Evolutionary conservation across 92 coral and sea anemone species (phyloP).

Genomic region (Ricordea florida): DNA sequence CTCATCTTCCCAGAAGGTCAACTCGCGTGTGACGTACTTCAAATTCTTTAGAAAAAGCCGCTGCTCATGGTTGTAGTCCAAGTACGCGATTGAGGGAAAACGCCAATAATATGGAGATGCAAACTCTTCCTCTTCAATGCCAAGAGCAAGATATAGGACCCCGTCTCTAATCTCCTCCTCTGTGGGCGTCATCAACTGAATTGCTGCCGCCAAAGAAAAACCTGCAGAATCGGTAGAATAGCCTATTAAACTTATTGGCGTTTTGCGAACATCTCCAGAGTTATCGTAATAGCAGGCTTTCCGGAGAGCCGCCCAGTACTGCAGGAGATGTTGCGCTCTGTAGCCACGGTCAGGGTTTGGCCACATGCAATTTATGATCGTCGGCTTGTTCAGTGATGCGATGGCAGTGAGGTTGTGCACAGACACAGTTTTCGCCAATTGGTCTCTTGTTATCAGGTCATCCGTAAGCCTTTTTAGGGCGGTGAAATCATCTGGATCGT

Average conservation of each 20-base stretch:
- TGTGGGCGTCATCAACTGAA: constrained; percentile 39
- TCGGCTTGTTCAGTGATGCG: too few relatives aligned
- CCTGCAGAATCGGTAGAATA: constrained; percentile 60
- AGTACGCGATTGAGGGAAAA: constrained; percentile 42
- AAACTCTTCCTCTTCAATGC: constrained; percentile 38
- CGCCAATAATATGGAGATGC: constrained; percentile 51
- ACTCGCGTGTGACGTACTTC: constrained; percentile 38
- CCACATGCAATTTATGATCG: too few relatives aligned
- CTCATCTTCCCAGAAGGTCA: constrained; percentile 37
- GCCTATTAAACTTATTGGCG: constrained; percentile 26
- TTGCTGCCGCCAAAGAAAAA: constrained; percentile 43
- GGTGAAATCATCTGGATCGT: too few relatives aligned
- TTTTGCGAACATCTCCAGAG: not conserved
- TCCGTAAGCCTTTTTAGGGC: too few relatives aligned
- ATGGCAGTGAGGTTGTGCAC: too few relatives aligned
- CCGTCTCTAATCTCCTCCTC: constrained; percentile 14
- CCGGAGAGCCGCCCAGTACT: constrained; percentile 4
- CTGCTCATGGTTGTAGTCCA: constrained; percentile 61
- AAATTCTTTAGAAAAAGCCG: constrained; percentile 42
- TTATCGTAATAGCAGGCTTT: not conserved
- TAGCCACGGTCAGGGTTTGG: too few relatives aligned
- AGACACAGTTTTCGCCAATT: too few relatives aligned
- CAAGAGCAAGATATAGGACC: constrained; percentile 37
- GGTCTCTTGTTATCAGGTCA: too few relatives aligned
- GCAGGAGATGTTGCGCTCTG: too few relatives aligned